Evolutionary conservation across 1,140 invertebrate species (phyloP), one percentile per base, ranked within the genome.

Genomic region (Lordiphosa mommai): DNA sequence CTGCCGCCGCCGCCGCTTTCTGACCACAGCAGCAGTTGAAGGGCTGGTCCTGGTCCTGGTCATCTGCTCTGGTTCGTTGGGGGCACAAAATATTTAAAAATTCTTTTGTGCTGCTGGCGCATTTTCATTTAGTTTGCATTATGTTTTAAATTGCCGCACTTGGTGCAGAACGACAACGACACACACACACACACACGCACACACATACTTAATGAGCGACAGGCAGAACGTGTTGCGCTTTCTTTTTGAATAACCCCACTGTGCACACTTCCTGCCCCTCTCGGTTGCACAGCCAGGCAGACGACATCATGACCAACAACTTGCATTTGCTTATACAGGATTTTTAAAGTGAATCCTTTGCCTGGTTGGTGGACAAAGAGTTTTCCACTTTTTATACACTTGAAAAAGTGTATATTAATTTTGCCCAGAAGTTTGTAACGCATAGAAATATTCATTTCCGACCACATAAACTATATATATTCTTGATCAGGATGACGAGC

Each of bases 91-190:
- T 84, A 85, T 84, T 84, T 84, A 72, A 84, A 77, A 85, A 85
- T 84, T 84, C 77, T 65, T 84, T 79, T 84, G 77, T 82, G 60
- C 47, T 30, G 38, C 33, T 58, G 70, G 56, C 61, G 80, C 63
- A 86, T 69, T 86, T 82, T 80, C 80, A 86, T 86, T 86, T 86
- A 80, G 80, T 72, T 80, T 86, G 74, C 80, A 86, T 86, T 86
- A 80, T 86, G 73, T 72, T 85, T 74, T 65, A 72, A 86, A 77
- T 74, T 72, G 73, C 72, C 66, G 59, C 68, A 68, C 72, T 84
- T 84, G 66, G 51, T 14, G 67, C 49, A 70, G 65, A 23, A 34
- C 55, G 34, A 38, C 41, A 43, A 32, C 33, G 47, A 61, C 37
- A 65, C 36, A 53, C 46, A 46, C 36, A 33, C 41, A 44, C 48